Evolutionary conservation across 1,140 invertebrate genomes (phyloP), one percentile per base, ranked within the genome.

Genomic region (Littorina saxatilis): DNA sequence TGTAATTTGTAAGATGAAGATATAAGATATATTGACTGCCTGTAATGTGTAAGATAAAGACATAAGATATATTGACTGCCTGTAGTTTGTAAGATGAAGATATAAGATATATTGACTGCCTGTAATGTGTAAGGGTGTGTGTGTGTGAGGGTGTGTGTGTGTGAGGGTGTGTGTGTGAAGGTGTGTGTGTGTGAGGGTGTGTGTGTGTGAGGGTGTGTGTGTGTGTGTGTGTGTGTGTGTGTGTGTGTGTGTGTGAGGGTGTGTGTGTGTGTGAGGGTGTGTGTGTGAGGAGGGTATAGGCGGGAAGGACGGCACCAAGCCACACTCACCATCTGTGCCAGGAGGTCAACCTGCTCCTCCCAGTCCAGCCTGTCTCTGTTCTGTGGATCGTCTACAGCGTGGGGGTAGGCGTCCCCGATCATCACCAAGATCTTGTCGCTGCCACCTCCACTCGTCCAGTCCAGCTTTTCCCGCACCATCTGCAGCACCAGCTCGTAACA

Each of bases 341-440:
- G 82, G 87, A 89, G 29, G 23, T 68, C 13, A 35, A 86, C 74
- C 83, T 91, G 88, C n/a, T 84, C 77, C 72, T 82, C 82, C 91
- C 91, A 91, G 82, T 91, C 87, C 17, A 91, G 83, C 11, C 85
- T 85, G 13, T 84, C 70, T 2, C 66, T 84, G 77, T 89, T 90
- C 32, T 83, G 37, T 43, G 83, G 70, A 76, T 90, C 87, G 27
- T 83, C 82, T 35, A 86, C 77, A 74, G 88, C 86, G 70, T 91
- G 91, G n/a, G 91, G 90, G 37, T 83, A 83, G 17, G 88, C 85
- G 78, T 91, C 91, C 17, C 91, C 91, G 68, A 91, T 90, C 86
- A 91, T 84, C 9, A 91, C 88, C 29, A 91, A 80, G 27, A 88
- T 84, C 70, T 84, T 81, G 70, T 88, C 86, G 43, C 87, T 87